phyloP scores from a whole-genome alignment of 2,113 vertebrate genomes.

The Hemiscyllium ocellatum region DNA sequence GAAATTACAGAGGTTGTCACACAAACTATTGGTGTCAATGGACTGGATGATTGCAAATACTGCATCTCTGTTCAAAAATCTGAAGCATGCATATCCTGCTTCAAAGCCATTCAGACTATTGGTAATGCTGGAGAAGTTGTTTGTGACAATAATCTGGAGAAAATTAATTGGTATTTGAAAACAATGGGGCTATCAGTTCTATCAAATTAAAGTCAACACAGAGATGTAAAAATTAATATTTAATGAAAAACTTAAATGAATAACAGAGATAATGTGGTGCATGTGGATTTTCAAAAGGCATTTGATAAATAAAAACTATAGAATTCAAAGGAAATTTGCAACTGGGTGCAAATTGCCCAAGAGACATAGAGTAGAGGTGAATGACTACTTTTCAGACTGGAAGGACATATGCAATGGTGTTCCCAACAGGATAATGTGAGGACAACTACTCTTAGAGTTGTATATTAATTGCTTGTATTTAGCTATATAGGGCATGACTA shows the following conservation, averaged over 20 bases:
- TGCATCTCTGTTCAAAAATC: neutral
- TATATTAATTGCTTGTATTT: neutral
- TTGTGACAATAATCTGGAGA: neutral
- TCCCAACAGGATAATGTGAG: too few species aligned
- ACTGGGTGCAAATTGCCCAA: neutral
- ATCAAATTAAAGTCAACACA: neutral
- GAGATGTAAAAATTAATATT: neutral
- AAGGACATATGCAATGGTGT: neutral
- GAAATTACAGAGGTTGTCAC: neutral
- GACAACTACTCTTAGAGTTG: neutral
- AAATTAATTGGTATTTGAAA: neutral
- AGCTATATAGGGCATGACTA: neutral
- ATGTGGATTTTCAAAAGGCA: neutral
- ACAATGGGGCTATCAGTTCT: neutral
- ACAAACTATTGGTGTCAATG: neutral
- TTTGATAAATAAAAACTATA: neutral
- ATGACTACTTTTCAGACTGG: neutral
- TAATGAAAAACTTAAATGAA: neutral
- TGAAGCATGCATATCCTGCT: too few species aligned
- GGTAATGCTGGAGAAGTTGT: neutral
- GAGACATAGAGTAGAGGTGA: neutral
- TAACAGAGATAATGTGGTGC: neutral
- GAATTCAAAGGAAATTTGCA: neutral
- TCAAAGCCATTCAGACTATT: neutral
- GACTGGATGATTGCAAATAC: neutral